Conservation (phyloP, 2,113 vertebrate genomes). For the Tautogolabrus adspersus region DNA sequence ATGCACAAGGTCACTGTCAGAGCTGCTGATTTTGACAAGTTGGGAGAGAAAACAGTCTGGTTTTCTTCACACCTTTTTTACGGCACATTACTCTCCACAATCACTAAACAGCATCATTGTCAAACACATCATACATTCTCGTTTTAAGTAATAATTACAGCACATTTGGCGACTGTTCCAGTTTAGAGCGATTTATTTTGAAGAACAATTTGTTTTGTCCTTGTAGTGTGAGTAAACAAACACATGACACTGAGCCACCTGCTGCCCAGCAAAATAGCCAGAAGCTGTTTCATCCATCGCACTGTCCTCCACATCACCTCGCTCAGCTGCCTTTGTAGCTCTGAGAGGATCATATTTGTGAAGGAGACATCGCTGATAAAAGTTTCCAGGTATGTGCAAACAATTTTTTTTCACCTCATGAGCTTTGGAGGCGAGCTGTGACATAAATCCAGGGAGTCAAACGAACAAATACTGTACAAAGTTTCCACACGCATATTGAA, state of each 20-base stretch:
- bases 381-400: neutral
- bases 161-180: neutral
- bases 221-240: slow-evolving; percentile 19
- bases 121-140: too few relatives aligned
- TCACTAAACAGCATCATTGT: too few relatives aligned
- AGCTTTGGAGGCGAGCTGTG: neutral
- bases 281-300: slow-evolving; percentile 2
- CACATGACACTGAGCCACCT: slow-evolving; percentile 17
- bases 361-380: neutral
- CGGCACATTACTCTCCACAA: too few relatives aligned
- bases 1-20: too few relatives aligned
- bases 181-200: neutral
- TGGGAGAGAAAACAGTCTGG: too few relatives aligned
- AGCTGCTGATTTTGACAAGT: too few relatives aligned
- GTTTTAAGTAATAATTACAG: too few relatives aligned
- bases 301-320: slow-evolving; percentile 14
- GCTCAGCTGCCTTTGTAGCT: neutral
- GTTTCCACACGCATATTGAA: neutral
- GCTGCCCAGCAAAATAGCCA: slow-evolving; percentile 18
- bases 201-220: slow-evolving; percentile 2
- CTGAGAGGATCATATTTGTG: neutral
- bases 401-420: neutral
- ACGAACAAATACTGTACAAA: slow-evolving; percentile 31
- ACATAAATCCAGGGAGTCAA: slow-evolving; percentile 14
- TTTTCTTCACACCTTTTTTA: too few relatives aligned